Conservation (phyloP, 2,113 vertebrate genomes). For the Anser cygnoides region DNA sequence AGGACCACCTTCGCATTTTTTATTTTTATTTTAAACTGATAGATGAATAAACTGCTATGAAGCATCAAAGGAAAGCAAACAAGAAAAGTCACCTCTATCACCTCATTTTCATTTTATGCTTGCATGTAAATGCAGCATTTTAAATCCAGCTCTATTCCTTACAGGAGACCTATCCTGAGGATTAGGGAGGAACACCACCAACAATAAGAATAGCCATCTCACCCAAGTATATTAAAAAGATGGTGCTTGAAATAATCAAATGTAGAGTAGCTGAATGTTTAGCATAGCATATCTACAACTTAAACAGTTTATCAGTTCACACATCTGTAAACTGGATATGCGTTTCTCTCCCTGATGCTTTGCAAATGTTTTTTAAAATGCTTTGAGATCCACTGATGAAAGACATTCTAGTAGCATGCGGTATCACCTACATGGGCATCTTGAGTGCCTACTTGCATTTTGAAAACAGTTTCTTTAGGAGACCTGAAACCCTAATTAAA, state of each 20-base stretch:
- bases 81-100: constrained; percentile 18
- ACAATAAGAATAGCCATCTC: constrained; percentile 32
- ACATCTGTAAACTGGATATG: constrained; percentile 15
- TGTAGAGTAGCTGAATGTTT: constrained; percentile 11
- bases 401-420: background rate
- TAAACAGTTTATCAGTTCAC: background rate
- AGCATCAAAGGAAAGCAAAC: background rate
- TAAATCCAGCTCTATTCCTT: background rate
- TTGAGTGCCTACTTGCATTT: background rate
- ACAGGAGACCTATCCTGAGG: background rate
- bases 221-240: background rate
- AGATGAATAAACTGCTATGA: background rate
- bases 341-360: constrained; percentile 9
- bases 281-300: background rate
- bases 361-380: constrained; percentile 31
- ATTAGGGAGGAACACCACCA: background rate
- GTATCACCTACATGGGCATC: background rate
- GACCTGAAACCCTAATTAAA: constrained; percentile 23
- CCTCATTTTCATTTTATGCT: constrained; percentile 16
- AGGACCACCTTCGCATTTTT: background rate
- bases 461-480: constrained; percentile 10
- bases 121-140: background rate
- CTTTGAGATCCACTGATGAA: constrained; percentile 39
- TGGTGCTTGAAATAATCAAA: background rate
- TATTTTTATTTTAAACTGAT: constrained; percentile 12